A percentile compares a stretch with the other conserved stretches of the same genome.
phyloP scores from a whole-genome alignment of 2,888 invertebrate species.

The Drosophila neoperkinsi region DNA sequence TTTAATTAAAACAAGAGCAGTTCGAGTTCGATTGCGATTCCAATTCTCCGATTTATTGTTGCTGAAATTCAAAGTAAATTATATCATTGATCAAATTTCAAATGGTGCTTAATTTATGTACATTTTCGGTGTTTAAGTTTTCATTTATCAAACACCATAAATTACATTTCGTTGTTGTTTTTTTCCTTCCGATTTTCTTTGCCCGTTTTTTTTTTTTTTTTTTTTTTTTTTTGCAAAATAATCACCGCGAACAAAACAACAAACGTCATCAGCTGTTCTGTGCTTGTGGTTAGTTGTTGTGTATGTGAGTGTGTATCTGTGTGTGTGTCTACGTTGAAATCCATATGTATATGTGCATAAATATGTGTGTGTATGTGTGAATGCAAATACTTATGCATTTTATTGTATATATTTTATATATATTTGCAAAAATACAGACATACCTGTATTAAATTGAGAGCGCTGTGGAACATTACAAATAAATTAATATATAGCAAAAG shows the following conservation, averaged over 20 bases:
- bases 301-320: conserved; percentile 17
- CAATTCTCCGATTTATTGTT: conserved; percentile 29
- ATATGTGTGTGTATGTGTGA: conserved; percentile 6
- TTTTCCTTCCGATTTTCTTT: conserved; percentile 37
- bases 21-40: conserved; percentile 48
- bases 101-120: conserved; percentile 57
- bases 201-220: background rate
- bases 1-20: conserved; percentile 72
- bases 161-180: conserved; percentile 21
- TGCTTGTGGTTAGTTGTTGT: conserved; percentile 30
- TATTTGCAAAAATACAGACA: conserved; percentile 1
- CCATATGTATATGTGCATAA: background rate
- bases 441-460: background rate
- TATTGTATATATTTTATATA: conserved; percentile 12
- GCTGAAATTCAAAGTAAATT: conserved; percentile 58
- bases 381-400: conserved; percentile 9
- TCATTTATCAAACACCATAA: conserved; percentile 62
- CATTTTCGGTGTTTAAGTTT: conserved; percentile 32
- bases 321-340: conserved; percentile 30
- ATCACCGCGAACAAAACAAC: conserved; percentile 70
- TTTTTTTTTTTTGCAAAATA: conserved; percentile 40
- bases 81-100: conserved; percentile 40
- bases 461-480: conserved; percentile 3
- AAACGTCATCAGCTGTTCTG: conserved; percentile 76
- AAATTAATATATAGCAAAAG: background rate